These are phyloP conservation scores for Centrocercus urophasianus DNA, from an alignment of 2,113 vertebrate genomes.

Conservation along the genomic window DNA sequence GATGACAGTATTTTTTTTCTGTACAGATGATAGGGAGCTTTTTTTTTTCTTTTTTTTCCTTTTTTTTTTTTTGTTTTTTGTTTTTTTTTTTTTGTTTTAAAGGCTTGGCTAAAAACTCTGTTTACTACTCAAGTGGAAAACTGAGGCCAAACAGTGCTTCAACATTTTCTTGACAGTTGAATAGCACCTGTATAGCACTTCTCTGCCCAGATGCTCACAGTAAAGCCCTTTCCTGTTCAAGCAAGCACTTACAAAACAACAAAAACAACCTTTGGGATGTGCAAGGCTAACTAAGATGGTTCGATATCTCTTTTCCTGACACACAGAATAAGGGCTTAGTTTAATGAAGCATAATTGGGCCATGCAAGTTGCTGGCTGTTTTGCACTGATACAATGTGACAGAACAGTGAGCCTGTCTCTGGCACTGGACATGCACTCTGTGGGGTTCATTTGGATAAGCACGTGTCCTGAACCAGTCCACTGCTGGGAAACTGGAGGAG, in stretches of 20 bases:
- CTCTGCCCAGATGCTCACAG: neutral
- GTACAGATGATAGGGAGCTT: neutral
- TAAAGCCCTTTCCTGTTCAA: neutral
- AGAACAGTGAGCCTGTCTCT: conserved; percentile 33
- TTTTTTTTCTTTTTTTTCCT: neutral
- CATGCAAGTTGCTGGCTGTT: conserved; percentile 36
- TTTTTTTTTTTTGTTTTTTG: neutral
- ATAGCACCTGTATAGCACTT: neutral
- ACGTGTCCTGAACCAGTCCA: neutral
- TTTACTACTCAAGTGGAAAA: neutral
- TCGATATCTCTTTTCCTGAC: neutral
- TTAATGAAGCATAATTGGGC: conserved; percentile 73
- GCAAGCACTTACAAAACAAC: neutral
- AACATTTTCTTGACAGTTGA: neutral
- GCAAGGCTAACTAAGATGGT: neutral
- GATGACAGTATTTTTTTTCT: neutral
- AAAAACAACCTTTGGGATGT: neutral
- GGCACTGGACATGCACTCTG: neutral
- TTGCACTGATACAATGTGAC: conserved; percentile 35
- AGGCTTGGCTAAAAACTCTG: neutral
- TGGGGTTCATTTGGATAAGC: conserved; percentile 2
- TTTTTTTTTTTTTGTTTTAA: neutral
- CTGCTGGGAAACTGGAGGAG: neutral
- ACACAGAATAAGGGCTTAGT: conserved; percentile 7
- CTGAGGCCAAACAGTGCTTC: neutral